Percentiles rank a stretch among this genome's conserved stretches.
Evolutionary conservation across 2,888 invertebrate genomes (phyloP).

Genomic region (Harpalus rubripes): DNA sequence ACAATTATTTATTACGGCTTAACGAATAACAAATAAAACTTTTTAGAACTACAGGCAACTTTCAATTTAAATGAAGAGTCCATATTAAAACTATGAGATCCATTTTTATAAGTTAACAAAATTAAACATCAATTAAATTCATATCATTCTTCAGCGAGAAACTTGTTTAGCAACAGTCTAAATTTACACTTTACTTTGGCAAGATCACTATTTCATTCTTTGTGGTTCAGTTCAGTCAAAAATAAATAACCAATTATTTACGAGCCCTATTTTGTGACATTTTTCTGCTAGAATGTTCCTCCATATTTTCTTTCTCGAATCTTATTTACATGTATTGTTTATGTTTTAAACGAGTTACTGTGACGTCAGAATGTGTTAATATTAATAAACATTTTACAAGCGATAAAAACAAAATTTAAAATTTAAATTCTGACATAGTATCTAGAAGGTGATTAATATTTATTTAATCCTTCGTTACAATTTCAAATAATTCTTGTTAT

Average conservation of each 20-base stretch:
- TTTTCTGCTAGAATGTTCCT: conserved; percentile 3
- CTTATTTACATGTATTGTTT: conserved; percentile 3
- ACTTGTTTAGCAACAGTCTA: conserved; percentile 9
- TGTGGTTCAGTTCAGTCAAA: conserved; percentile 19
- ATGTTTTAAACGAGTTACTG: background rate
- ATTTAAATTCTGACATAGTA: conserved; percentile 10
- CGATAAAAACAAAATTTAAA: conserved; percentile 33
- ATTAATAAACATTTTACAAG: conserved; percentile 13
- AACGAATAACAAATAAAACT: no score
- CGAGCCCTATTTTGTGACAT: conserved; percentile 18
- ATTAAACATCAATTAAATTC: background rate
- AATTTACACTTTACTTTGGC: conserved; percentile 11
- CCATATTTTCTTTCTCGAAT: background rate
- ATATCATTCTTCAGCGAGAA: background rate
- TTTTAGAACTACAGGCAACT: no score
- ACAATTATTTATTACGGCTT: no score
- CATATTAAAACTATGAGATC: no score
- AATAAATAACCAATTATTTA: conserved; percentile 24
- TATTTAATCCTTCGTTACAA: conserved; percentile 5
- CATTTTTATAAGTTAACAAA: no score
- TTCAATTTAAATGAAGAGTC: no score
- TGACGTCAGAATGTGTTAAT: conserved; percentile 28
- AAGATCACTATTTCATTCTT: conserved; percentile 22
- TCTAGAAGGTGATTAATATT: background rate
- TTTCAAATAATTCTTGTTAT: conserved; percentile 12